These are phyloP conservation scores for Spermophilus dauricus DNA, from an alignment of 2,113 vertebrate genomes.

Conservation along the genomic window DNA sequence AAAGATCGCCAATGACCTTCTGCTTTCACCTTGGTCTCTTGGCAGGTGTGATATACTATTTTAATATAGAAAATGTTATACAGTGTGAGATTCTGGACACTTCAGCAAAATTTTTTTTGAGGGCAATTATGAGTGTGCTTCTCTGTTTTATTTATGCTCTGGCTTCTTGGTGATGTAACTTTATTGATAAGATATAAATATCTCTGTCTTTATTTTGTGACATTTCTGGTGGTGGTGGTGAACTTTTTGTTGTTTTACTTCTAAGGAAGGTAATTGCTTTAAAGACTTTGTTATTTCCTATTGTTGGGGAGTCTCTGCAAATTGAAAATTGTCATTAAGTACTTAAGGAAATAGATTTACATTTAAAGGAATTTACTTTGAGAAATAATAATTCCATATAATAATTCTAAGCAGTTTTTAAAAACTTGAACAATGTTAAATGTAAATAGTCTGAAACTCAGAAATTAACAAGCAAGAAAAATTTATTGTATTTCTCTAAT, in stretches of 20 bases:
- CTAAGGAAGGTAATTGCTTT: slow-evolving; percentile 67
- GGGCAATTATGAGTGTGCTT: slow-evolving; percentile 70
- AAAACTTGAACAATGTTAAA: not conserved
- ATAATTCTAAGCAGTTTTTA: slow-evolving; percentile 30
- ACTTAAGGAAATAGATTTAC: slow-evolving; percentile 53
- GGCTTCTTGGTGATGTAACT: slow-evolving; percentile 58
- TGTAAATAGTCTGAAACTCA: slow-evolving; percentile 20
- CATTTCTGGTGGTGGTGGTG: slow-evolving; percentile 59
- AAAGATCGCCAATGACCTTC: slow-evolving; percentile 56
- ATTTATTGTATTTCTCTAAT: slow-evolving; percentile 13
- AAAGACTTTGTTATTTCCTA: slow-evolving; percentile 62
- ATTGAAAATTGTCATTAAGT: slow-evolving; percentile 44
- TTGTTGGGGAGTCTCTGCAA: not conserved
- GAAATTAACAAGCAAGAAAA: slow-evolving; percentile 12
- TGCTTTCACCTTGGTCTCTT: slow-evolving; percentile 74
- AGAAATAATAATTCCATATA: slow-evolving; percentile 9
- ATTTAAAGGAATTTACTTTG: slow-evolving; percentile 26
- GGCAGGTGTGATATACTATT: slow-evolving; percentile 86
- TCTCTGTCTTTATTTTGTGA: slow-evolving; percentile 76
- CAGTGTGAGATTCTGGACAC: slow-evolving; percentile 78
- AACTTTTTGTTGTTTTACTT: not conserved
- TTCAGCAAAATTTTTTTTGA: slow-evolving; percentile 80
- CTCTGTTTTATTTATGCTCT: slow-evolving; percentile 81
- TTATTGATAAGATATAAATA: slow-evolving; percentile 82
- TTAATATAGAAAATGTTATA: slow-evolving; percentile 85